Base-by-base conservation (phyloP, 1,140 invertebrate species). In the Drosophila elegans region DNA sequence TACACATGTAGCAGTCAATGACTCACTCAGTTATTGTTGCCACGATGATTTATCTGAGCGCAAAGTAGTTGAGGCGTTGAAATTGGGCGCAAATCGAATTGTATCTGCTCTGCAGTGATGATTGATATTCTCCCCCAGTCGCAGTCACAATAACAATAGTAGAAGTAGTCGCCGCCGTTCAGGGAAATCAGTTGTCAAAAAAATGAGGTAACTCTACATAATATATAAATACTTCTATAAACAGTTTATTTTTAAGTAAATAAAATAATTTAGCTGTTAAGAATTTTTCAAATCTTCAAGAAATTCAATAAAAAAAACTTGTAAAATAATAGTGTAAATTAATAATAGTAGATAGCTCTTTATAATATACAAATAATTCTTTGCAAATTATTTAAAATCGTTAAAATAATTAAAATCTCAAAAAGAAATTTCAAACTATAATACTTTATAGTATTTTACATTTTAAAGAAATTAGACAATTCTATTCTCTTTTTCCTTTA, bases 31-130 rank as follows among this genome's bases (percentile, higher is more conserved):
- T 57, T 74, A 74, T 74, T 74, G 72, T 74, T 74, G 68, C 45
- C 46, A 59, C 69, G 56, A 74, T 76, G 79, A 78, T 81, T 78
- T 82, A 81, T 82, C 73, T 77, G 42, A 41, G 78, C 55, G 34
- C 67, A 81, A 81, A 81, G 73, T 72, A 78, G 79, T 89, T 89
- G 84, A 88, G 83, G 83, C 83, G 83, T 88, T 88, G 79, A 88
- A 88, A 88, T 88, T 88, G 83, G 83, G 83, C 83, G 84, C 83
- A 88, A 88, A 89, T 88, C 83, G 72, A 88, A 88, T 83, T 83
- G 79, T 69, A 68, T 59, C 55, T 74, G 59, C 67, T 48, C 55
- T 63, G 32, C 60, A 60, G 64, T 53, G 64, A 52, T 68, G 64
- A 68, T 68, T 68, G 68, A 71, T 67, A 38, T 48, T 13, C 34